Conservation (phyloP, 2,113 vertebrate genomes). For the Plectropomus leopardus region DNA sequence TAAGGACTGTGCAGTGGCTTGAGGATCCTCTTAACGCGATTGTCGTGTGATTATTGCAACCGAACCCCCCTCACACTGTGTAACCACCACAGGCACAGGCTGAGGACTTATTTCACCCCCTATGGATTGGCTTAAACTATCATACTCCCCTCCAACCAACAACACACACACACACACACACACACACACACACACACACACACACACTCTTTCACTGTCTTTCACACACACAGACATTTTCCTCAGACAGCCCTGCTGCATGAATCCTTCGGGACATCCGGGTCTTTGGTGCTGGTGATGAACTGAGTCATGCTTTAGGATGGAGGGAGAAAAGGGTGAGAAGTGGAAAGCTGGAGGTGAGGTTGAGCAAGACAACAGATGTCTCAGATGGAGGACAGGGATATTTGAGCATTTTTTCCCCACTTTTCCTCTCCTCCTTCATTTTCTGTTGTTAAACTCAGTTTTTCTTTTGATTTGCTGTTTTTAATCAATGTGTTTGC, state of each 20-base stretch:
- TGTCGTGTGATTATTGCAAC: conserved; percentile 75
- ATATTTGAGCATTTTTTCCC: not conserved
- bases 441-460: not conserved
- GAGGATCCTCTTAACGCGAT: conserved; percentile 72
- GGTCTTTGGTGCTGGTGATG: conserved; percentile 44
- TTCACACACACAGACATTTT: conserved; percentile 18
- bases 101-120: conserved; percentile 21
- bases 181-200: not conserved
- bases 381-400: conserved; percentile 2
- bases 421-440: not conserved
- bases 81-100: conserved; percentile 45
- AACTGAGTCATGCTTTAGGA: conserved; percentile 60
- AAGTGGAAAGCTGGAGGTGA: conserved; percentile 22
- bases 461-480: not conserved
- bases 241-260: conserved; percentile 51
- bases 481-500: not conserved
- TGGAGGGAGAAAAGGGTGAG: conserved; percentile 36
- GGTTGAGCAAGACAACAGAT: conserved; percentile 5
- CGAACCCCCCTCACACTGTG: conserved; percentile 29
- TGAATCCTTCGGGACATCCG: conserved; percentile 48
- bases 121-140: conserved; percentile 50
- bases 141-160: conserved; percentile 28
- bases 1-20: conserved; percentile 61
- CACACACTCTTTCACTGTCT: not conserved
- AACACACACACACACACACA: not conserved